Evolutionary conservation across 2,797 vertebrate species (phyloP).

Genomic region (Passerculus sandwichensis): DNA sequence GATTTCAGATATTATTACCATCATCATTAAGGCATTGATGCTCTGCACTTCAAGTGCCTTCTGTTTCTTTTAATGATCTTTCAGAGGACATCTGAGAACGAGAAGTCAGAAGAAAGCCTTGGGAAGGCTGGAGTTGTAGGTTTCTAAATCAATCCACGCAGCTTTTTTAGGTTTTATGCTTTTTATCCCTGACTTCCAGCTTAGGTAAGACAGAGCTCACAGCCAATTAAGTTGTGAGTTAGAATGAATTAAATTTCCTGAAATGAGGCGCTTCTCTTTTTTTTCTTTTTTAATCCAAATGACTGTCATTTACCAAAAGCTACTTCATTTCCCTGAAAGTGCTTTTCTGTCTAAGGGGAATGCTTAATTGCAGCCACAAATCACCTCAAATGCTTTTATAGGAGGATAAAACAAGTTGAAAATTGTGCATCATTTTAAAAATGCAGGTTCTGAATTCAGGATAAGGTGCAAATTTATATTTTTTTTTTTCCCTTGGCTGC

Average conservation of each 20-base stretch:
- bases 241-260: conserved; percentile 65
- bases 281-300: conserved; percentile 55
- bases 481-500: accelerated
- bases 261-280: conserved; percentile 26
- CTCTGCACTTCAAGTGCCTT: neutral
- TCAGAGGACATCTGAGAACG: neutral
- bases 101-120: neutral
- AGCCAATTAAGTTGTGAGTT: conserved; percentile 55
- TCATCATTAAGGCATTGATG: conserved; percentile 20
- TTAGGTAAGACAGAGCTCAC: neutral
- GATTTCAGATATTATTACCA: neutral
- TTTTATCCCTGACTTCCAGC: neutral
- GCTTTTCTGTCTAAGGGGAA: conserved; percentile 72
- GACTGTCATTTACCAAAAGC: conserved; percentile 69
- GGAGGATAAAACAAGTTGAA: conserved; percentile 56
- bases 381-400: conserved; percentile 63
- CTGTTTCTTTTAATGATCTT: neutral
- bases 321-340: conserved; percentile 72
- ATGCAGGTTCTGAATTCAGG: conserved; percentile 40
- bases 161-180: neutral
- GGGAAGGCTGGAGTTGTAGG: neutral
- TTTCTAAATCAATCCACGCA: conserved; percentile 13
- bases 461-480: neutral
- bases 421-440: conserved; percentile 53
- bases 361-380: conserved; percentile 71